These are phyloP conservation scores for Tillus elongatus DNA, from an alignment of 2,888 invertebrate genomes.

Conservation along the genomic window DNA sequence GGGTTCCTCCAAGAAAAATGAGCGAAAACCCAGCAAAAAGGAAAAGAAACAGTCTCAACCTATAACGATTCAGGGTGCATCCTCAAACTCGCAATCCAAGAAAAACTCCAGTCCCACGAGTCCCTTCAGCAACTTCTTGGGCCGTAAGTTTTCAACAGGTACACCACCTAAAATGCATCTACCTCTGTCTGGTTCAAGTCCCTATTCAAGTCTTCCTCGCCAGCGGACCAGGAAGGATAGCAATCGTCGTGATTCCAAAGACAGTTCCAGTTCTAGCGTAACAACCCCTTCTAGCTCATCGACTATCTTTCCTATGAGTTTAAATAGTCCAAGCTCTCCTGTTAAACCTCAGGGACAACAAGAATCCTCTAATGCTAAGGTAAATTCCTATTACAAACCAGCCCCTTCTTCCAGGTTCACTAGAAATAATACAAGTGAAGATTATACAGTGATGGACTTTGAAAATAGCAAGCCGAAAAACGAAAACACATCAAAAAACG, in stretches of 20 bases:
- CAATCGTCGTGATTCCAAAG: constrained; percentile 42
- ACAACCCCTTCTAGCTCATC: constrained; percentile 52
- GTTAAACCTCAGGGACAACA: constrained; percentile 41
- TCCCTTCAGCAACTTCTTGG: constrained; percentile 21
- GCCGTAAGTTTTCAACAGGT: constrained; percentile 37
- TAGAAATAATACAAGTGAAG: constrained; percentile 21
- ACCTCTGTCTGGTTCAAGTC: constrained; percentile 43
- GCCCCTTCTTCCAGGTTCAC: constrained; percentile 8
- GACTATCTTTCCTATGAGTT: constrained; percentile 59
- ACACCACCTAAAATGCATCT: constrained; percentile 44
- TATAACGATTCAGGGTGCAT: constrained; percentile 49
- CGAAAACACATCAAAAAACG: constrained; percentile 10
- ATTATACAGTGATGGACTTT: constrained; percentile 38
- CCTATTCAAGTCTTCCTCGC: constrained; percentile 42
- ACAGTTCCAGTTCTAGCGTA: constrained; percentile 41
- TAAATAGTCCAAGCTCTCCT: constrained; percentile 59
- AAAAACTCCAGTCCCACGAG: constrained; percentile 24
- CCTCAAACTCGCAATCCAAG: constrained; percentile 21
- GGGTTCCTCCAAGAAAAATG: constrained; percentile 27
- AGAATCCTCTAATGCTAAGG: constrained; percentile 38
- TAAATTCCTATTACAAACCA: constrained; percentile 28
- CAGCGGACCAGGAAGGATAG: constrained; percentile 34
- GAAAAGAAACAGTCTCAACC: constrained; percentile 52
- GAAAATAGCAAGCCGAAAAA: constrained; percentile 21
- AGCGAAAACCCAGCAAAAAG: constrained; percentile 30